Conservation (phyloP, 2,113 vertebrate species). For the Smithornis capensis region DNA sequence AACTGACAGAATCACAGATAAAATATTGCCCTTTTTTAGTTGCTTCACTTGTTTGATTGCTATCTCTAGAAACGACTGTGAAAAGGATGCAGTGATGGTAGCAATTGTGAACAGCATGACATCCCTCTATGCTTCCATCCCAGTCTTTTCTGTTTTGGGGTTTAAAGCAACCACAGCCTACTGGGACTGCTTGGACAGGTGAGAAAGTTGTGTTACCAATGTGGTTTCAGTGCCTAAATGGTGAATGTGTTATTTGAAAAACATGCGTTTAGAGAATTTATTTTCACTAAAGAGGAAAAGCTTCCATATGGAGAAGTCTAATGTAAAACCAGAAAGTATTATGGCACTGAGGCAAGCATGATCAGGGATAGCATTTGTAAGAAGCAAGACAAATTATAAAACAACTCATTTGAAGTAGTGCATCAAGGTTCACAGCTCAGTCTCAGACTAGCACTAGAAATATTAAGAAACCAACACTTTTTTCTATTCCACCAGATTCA, state of each 20-base stretch:
- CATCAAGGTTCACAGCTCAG: not conserved
- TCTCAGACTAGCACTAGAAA: not conserved
- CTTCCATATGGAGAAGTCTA: not conserved
- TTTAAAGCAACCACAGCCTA: slow-evolving; percentile 85
- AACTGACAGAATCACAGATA: not conserved
- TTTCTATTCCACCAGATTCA: not conserved
- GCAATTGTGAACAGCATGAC: slow-evolving; percentile 88
- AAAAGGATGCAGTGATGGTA: slow-evolving; percentile 84
- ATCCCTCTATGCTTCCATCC: slow-evolving; percentile 87
- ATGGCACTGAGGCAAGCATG: not conserved
- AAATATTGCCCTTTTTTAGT: not conserved
- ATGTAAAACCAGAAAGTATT: not conserved
- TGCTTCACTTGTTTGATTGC: not conserved
- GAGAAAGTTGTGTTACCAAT: not conserved
- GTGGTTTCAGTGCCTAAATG: not conserved
- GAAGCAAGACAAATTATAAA: not conserved
- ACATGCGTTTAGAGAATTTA: not conserved
- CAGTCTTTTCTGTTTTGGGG: slow-evolving; percentile 89
- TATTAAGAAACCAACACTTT: not conserved
- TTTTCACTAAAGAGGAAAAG: not conserved
- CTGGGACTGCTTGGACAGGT: slow-evolving; percentile 79
- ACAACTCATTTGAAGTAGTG: not conserved
- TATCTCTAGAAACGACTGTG: slow-evolving; percentile 85
- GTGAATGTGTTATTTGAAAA: not conserved
- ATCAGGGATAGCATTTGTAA: not conserved